Conservation (phyloP, 1,140 invertebrate genomes). For the Leptinotarsa texana region DNA sequence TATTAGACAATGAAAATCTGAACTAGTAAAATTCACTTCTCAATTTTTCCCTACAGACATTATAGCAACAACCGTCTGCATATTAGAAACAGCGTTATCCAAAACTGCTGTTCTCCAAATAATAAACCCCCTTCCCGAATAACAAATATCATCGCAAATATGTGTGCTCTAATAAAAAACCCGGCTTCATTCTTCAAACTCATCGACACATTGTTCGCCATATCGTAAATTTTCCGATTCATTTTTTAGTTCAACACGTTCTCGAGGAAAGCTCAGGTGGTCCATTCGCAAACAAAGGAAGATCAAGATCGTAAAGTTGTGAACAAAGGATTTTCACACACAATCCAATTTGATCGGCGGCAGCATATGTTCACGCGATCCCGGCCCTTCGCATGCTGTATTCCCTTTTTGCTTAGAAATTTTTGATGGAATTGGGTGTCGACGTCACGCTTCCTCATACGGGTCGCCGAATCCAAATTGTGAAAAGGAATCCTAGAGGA, state of each 20-base stretch:
- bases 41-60: no score
- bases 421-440: neutral
- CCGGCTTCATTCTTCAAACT: neutral
- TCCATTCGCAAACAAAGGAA: slow-evolving; percentile 22
- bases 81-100: no score
- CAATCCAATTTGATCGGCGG: slow-evolving; percentile 21
- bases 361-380: slow-evolving; percentile 21
- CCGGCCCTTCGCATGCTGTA: neutral
- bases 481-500: no score
- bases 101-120: no score
- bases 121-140: no score
- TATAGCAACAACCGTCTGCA: no score
- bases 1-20: no score
- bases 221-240: neutral
- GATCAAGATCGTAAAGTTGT: slow-evolving; percentile 21
- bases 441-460: neutral
- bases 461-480: no score
- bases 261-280: slow-evolving; percentile 13
- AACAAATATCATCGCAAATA: no score
- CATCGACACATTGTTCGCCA: neutral
- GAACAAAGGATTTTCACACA: slow-evolving; percentile 22
- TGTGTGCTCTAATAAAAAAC: no score
- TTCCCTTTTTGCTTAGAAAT: slow-evolving; percentile 2
- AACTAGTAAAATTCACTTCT: no score
- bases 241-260: neutral